Evolutionary conservation across 1,140 invertebrate species (phyloP), one percentile per base, ranked within the genome.

Genomic region (Apis laboriosa): DNA sequence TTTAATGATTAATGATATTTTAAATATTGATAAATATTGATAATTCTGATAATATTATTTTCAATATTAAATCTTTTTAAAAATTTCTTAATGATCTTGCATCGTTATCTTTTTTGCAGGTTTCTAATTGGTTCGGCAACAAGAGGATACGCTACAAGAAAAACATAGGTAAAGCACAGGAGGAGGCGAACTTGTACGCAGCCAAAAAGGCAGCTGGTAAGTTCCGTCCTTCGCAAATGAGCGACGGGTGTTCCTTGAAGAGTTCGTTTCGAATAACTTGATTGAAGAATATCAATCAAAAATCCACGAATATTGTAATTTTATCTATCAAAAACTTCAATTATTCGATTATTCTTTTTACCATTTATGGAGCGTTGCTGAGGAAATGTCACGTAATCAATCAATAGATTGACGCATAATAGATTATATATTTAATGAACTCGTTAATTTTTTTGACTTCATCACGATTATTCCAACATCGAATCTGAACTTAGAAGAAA

Each of bases 111-210:
- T 83, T 7, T 34, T 83, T 72, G 28, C 75, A 99, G 97, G 98
- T 99, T 77, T 99, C 98, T 79, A 99, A 99, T 96, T 99, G 99
- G 99, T 99, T 99, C 94, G 99, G 99, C 86, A 99, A 99, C 95
- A 99, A 99, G 94, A 96, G 99, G 92, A 99, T 99, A 95, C 97
- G 99, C 91, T 99, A 99, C 95, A 99, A 99, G 97, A 99, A 99
- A 95, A 99, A 99, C 94, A 99, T 99, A 87, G 99, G 99, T 86
- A 99, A 99, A 95, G 99, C 99, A 78, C 99, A 99, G 94, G 99
- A 99, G 95, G 99, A 99, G 95, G 99, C 99, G 60, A 99, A 99
- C 94, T 95, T 99, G 89, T 99, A 99, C 94, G 99, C 99, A 86
- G 99, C 99, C 70, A 99, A 99, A 95, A 99, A 99, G 94, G 98